Percentiles rank a stretch among this genome's conserved stretches.
phyloP scores from a whole-genome alignment of 2,113 vertebrate genomes.

The Mobula birostris region DNA sequence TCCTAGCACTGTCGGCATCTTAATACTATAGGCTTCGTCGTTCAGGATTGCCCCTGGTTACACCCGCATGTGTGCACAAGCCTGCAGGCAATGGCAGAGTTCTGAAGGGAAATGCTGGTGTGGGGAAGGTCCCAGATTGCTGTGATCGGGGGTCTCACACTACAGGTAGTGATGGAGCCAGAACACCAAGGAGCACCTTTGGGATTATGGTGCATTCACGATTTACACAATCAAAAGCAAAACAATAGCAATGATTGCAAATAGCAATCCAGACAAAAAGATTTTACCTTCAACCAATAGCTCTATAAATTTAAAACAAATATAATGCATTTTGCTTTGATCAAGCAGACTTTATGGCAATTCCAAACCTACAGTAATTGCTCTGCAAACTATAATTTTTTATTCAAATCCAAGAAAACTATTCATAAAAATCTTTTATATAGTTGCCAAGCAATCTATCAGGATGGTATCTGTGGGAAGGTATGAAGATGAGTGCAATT shows the following conservation, averaged over 20 bases:
- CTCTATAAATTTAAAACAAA: neutral
- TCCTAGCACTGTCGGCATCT: too few relatives aligned
- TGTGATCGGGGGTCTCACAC: neutral
- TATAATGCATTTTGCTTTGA: conserved; percentile 15
- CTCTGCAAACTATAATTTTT: neutral
- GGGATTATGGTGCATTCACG: neutral
- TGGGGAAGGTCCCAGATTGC: neutral
- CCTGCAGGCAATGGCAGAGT: neutral
- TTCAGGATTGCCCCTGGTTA: too few relatives aligned
- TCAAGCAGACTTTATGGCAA: conserved; percentile 24
- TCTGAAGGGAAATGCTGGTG: neutral
- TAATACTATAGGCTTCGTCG: too few relatives aligned
- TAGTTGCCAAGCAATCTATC: conserved; percentile 31
- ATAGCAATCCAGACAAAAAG: neutral
- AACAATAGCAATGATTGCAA: neutral
- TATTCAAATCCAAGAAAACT: conserved; percentile 3
- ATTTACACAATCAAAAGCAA: neutral
- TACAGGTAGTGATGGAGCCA: neutral
- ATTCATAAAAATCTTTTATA: conserved; percentile 34
- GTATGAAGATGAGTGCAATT: neutral
- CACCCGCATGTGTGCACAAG: neutral
- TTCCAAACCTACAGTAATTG: conserved; percentile 17
- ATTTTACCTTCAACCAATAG: neutral
- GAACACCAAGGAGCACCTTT: neutral
- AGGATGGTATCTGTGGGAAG: conserved; percentile 24